Conservation (phyloP, 1,140 invertebrate genomes). For the Rhynchophorus ferrugineus region DNA sequence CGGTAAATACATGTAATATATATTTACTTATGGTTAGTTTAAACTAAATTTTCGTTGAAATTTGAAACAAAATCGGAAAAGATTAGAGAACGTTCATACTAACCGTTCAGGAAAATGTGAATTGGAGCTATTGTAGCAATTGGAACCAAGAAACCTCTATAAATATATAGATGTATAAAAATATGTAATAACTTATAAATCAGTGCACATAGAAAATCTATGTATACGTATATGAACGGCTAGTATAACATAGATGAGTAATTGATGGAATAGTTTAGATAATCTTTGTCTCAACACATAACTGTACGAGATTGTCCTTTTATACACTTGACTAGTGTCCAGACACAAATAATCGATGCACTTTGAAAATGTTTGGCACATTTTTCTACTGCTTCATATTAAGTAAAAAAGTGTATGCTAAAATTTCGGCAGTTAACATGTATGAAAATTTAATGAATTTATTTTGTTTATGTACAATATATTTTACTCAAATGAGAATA, state of each 20-base stretch:
- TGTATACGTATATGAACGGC: no score
- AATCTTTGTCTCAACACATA: neutral
- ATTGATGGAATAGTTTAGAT: neutral
- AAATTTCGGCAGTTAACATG: neutral
- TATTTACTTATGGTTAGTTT: no score
- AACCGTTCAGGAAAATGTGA: slow-evolving; percentile 15
- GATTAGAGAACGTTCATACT: slow-evolving; percentile 14
- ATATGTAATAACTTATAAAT: no score
- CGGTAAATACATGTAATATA: slow-evolving; percentile 7
- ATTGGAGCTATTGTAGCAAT: no score
- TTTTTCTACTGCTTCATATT: neutral
- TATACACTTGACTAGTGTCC: neutral
- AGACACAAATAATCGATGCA: slow-evolving; percentile 1
- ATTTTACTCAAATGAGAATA: no score
- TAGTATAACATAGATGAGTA: neutral
- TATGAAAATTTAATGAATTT: neutral
- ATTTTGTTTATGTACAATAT: neutral
- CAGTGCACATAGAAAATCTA: no score
- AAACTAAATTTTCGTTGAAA: slow-evolving; percentile 41
- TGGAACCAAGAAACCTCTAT: no score
- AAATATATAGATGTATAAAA: no score
- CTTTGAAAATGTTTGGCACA: neutral
- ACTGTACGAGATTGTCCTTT: slow-evolving; percentile 3
- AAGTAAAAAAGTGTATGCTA: neutral
- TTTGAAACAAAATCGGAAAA: slow-evolving; percentile 31